Evolutionary conservation across 2,888 invertebrate species (phyloP).

Genomic region (Thysanoteuthis rhombus): DNA sequence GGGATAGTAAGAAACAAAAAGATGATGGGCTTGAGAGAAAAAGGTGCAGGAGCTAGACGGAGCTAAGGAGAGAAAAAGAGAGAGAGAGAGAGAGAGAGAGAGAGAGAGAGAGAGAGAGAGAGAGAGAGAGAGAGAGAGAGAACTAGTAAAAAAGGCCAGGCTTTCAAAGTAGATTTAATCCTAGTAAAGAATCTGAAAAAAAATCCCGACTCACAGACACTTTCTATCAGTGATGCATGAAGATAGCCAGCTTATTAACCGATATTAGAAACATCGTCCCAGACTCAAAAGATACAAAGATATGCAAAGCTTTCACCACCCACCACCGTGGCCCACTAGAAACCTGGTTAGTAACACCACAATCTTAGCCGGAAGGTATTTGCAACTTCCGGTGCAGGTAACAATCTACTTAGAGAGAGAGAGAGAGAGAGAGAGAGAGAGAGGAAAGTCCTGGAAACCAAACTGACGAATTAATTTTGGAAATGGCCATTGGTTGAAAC

Average conservation of each 20-base stretch:
- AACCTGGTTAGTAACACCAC: neutral
- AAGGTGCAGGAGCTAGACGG: neutral
- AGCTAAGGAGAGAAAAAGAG: too few species aligned
- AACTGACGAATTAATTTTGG: neutral
- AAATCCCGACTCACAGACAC: neutral
- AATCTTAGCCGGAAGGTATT: neutral
- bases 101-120: neutral
- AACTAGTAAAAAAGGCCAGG: neutral
- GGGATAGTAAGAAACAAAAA: too few species aligned
- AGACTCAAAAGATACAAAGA: neutral
- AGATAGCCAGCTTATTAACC: neutral
- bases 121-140: neutral
- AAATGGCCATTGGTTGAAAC: neutral
- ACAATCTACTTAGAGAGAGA: neutral
- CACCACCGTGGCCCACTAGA: neutral
- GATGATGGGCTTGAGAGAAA: too few species aligned
- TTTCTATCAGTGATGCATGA: neutral
- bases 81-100: neutral
- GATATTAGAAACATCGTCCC: neutral
- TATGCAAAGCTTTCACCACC: neutral
- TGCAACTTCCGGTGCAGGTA: neutral
- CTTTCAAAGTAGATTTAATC: neutral
- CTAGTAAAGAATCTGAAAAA: neutral
- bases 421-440: too few species aligned
- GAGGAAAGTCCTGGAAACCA: neutral